Conservation (phyloP, 2,888 invertebrate genomes). For the Tanytarsus gracilentus region DNA sequence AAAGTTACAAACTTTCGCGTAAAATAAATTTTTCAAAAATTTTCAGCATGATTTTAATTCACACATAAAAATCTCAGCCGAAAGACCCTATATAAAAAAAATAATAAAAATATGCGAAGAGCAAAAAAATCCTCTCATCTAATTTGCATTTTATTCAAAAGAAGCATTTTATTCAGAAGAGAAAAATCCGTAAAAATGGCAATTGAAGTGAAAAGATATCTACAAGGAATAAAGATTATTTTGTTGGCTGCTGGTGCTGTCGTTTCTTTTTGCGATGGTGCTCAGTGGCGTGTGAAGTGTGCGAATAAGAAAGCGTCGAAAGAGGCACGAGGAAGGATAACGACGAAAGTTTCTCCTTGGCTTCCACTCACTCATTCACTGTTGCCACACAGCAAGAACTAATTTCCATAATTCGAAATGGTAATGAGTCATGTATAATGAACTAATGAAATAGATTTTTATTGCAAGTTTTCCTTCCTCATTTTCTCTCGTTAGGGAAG, state of each 20-base stretch:
- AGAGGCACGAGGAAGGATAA: no score
- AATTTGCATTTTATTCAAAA: slow-evolving; percentile 25
- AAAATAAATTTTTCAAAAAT: no score
- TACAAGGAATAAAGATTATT: slow-evolving; percentile 19
- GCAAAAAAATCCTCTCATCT: slow-evolving; percentile 10
- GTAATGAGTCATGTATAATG: slow-evolving; percentile 21
- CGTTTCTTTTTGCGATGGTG: no score
- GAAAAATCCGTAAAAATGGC: slow-evolving; percentile 20
- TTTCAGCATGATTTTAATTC: no score
- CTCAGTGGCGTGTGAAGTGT: no score
- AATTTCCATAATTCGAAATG: slow-evolving; percentile 23
- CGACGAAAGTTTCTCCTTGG: background rate
- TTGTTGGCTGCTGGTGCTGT: background rate
- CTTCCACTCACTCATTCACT: background rate
- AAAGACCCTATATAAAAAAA: no score
- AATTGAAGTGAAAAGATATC: slow-evolving; percentile 19
- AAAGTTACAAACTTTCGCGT: no score
- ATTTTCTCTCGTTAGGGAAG: background rate
- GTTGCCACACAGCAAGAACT: background rate
- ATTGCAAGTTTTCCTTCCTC: slow-evolving; percentile 6
- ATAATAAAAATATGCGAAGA: no score
- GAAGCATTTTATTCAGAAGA: no score
- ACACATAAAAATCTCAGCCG: no score
- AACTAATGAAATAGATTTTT: slow-evolving; percentile 23
- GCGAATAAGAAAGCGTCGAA: no score